Evolutionary conservation across 2,888 invertebrate genomes (phyloP), one percentile per base, ranked within the genome.

Genomic region (Andrena praecox): DNA sequence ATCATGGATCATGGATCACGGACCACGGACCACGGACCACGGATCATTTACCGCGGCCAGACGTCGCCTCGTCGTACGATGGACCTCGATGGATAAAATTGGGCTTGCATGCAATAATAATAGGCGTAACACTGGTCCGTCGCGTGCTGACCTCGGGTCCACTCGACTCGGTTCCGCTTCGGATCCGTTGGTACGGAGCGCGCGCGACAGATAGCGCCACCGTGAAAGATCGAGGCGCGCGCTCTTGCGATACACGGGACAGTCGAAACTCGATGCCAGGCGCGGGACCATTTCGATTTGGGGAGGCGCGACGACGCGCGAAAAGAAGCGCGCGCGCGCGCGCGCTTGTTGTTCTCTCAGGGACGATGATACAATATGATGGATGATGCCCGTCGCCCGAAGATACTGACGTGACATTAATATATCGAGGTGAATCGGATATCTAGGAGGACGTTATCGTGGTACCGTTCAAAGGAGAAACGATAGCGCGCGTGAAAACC

Each of bases 381-480:
- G 27, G 42, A 63, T 48, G 50, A 71, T 20, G 59, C 42, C 12
- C 16, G 48, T 20, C 35, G 6, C 2, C 20, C 20, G 27, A 48
- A 12, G 31, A 12, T 10, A 64, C 8, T 1, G n/a, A n/a, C 50
- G 33, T 10, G 62, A 59, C 35, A 10, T 12, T 42, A 29, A 66
- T 8, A 48, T 62, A 79, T 79, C 80, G 72, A 72, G 80, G 35
- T 72, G 62, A 67, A 77, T 42, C 79, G 66, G 59, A n/a, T 67
- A 80, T 63, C 35, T 63, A 42, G 42, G 63, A 35, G 42, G 31
- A 31, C 42, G 56, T 31, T 66, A 72, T 73, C 66, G 16, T 20
- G 10, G 73, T 66, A 20, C 29, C 54, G 80, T 72, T 35, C 80
- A 79, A 80, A 80, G 79, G 67, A 80, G 67, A 80, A 54, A 7